Evolutionary conservation across 2,888 invertebrate genomes (phyloP).

Genomic region (Pantelozetes paolii): DNA sequence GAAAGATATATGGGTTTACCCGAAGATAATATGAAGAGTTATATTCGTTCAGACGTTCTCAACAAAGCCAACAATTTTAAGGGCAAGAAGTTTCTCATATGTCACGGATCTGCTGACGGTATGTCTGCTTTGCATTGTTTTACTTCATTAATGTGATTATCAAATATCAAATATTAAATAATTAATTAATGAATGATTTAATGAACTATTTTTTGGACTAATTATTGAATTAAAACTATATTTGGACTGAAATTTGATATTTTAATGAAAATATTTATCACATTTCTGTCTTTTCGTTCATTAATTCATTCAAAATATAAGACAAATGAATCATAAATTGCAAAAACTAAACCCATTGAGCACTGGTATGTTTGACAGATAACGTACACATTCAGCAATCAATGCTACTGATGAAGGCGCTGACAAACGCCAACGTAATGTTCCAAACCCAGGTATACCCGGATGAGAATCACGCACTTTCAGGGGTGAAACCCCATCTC

Average conservation of each 20-base stretch:
- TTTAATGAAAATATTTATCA: too few species aligned
- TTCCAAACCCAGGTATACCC: constrained; percentile 93
- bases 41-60: constrained; percentile 65
- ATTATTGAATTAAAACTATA: too few species aligned
- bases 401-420: constrained; percentile 79
- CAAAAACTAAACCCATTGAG: too few species aligned
- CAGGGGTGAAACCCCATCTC: constrained; percentile 73
- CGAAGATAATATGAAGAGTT: constrained; percentile 81
- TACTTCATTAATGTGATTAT: not conserved
- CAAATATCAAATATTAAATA: too few species aligned
- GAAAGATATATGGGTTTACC: constrained; percentile 93
- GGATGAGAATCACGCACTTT: constrained; percentile 80
- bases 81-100: constrained; percentile 79
- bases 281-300: too few species aligned
- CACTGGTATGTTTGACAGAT: constrained; percentile 50
- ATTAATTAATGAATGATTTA: too few species aligned
- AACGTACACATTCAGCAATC: constrained; percentile 94
- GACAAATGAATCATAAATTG: too few species aligned
- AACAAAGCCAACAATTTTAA: constrained; percentile 79
- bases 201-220: too few species aligned
- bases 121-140: constrained; percentile 42
- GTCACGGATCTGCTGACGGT: constrained; percentile 88
- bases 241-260: too few species aligned
- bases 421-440: constrained; percentile 77
- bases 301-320: too few species aligned